Conservation (phyloP, 2,113 vertebrate genomes). For the Polypterus senegalus region DNA sequence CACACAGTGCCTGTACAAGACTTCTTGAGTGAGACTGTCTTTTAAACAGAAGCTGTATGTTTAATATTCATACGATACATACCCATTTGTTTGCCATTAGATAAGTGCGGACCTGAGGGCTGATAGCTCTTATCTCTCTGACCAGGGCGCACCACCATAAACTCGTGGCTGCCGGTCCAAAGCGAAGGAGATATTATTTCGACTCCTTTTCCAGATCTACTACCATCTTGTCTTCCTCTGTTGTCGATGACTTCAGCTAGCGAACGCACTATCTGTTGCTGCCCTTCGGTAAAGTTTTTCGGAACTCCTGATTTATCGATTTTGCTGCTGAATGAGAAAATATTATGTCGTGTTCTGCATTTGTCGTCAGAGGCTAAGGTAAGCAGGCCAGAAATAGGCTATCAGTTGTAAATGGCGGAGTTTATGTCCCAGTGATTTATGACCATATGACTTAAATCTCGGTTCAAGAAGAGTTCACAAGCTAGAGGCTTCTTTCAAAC, state of each 20-base stretch:
- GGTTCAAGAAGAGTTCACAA: conserved; percentile 99
- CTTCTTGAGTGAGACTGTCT: conserved; percentile 59
- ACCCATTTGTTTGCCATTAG: conserved; percentile 52
- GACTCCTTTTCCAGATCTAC: conserved; percentile 23
- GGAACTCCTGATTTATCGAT: conserved; percentile 58
- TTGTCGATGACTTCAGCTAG: conserved; percentile 54
- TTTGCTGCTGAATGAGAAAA: conserved; percentile 64
- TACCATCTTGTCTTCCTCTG: conserved; percentile 40
- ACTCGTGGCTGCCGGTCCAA: conserved; percentile 53
- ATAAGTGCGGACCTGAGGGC: conserved; percentile 45
- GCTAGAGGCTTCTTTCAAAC: conserved; percentile 73
- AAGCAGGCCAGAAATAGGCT: conserved; percentile 85
- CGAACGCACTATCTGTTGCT: conserved; percentile 40
- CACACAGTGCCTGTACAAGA: conserved; percentile 50
- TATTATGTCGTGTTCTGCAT: conserved; percentile 67
- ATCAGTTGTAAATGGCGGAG: conserved; percentile 85
- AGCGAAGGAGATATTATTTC: conserved; percentile 32
- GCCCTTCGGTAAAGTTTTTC: conserved; percentile 43
- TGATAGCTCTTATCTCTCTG: conserved; percentile 61
- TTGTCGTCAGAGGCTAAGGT: conserved; percentile 92
- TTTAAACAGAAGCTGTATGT: conserved; percentile 48
- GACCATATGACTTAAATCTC: conserved; percentile 95
- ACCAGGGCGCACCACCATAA: conserved; percentile 49
- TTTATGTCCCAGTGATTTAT: conserved; percentile 98
- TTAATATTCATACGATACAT: conserved; percentile 71